Conservation (phyloP, 1,140 invertebrate genomes). For the Physella acuta region DNA sequence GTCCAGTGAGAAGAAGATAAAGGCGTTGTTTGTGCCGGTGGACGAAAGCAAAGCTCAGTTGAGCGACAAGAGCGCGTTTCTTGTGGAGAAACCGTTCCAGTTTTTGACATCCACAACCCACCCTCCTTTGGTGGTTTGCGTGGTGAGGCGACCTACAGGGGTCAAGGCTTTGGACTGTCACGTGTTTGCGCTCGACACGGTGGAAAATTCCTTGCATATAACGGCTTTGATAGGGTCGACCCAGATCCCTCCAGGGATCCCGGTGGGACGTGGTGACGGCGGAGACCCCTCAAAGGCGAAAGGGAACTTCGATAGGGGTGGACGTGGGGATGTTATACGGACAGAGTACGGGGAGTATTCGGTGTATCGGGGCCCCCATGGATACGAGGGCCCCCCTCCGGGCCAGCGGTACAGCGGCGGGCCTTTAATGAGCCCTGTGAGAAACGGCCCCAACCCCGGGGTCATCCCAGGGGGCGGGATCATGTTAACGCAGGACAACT, state of each 20-base stretch:
- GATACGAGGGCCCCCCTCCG: not conserved
- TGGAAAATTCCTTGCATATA: constrained; percentile 37
- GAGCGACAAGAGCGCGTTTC: constrained; percentile 39
- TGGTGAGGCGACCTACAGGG: constrained; percentile 41
- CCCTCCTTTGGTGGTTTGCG: constrained; percentile 41
- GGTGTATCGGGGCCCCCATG: constrained; percentile 27
- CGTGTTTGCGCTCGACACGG: constrained; percentile 39
- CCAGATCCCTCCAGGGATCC: constrained; percentile 10
- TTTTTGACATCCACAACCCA: constrained; percentile 35
- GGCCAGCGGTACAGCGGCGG: constrained; percentile 3
- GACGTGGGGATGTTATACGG: constrained; percentile 36
- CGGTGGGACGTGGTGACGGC: not conserved
- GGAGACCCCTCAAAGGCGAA: constrained; percentile 7
- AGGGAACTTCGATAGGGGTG: constrained; percentile 29
- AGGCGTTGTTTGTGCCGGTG: constrained; percentile 39
- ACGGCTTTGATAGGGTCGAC: constrained; percentile 26
- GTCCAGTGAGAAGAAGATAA: constrained; percentile 36
- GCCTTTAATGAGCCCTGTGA: not conserved
- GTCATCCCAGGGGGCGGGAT: not conserved
- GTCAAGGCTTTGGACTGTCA: constrained; percentile 46
- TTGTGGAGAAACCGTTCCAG: constrained; percentile 40
- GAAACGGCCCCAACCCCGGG: not conserved
- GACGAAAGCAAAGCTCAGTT: constrained; percentile 31
- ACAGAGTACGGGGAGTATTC: constrained; percentile 40
- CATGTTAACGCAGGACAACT: constrained; percentile 17